Base-by-base conservation (phyloP, 2,113 vertebrate genomes). In the Plecotus auritus region DNA sequence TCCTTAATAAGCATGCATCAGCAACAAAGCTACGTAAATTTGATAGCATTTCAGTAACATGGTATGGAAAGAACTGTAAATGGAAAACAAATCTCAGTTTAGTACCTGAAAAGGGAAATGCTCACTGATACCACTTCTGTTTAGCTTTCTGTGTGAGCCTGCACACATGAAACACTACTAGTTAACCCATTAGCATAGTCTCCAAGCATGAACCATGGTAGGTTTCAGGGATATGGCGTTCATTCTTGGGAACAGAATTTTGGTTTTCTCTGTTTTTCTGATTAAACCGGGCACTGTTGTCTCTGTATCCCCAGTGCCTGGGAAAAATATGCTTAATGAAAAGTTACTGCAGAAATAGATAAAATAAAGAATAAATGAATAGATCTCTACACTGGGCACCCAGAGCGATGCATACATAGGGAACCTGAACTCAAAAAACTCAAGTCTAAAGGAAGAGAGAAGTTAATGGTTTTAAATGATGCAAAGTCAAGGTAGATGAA, bases 51-150 rank as follows among this genome's bases (percentile, higher is more conserved):
- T 88, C 5, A 28, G 66, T 54, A 80, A 59, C 72, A 32, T 1
- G 67, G 2, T 35, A 47, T 35, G 26, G 26, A 69, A 92, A 42
- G 7, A 13, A 56, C 51, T 66, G 4, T 51, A 93, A 95, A 80
- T 42, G 26, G 81, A 96, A 88, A 95, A 76, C 67, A 81, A 95
- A 90, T 85, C 45, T 81, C 23, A 59, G 45, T 84, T 87, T 85
- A 90, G 69, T 85, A 49, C 22, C 28, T 73, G 42, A 61, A 82
- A 74, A 77, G 77, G 10, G 16, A 77, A 86, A 81, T 47, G 67
- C 77, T 35, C 56, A 84, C 18, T 18, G 17, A 81, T 73, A 26
- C 9, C 59, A 66, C 56, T 35, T 95, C 81, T 49, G 18, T 64
- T 93, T 49, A 56, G n/a, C 72, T 85, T 89, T 92, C 12, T 89